phyloP scores from a whole-genome alignment of 2,113 vertebrate species.

The Antidorcas marsupialis region DNA sequence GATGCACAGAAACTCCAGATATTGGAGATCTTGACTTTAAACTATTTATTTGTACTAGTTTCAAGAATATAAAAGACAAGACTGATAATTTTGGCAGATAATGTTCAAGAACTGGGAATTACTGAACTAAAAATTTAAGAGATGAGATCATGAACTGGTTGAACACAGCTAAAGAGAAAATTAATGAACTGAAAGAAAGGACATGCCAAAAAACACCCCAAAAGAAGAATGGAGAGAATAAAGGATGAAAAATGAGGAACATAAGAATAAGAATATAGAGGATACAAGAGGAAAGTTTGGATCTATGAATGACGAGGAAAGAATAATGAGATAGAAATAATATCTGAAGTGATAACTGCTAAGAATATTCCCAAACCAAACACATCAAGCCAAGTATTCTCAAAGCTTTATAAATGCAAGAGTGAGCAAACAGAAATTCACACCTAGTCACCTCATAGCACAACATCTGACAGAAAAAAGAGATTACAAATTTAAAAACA shows the following conservation, averaged over 20 bases:
- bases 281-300: not conserved
- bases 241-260: not conserved
- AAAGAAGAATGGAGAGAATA: not conserved
- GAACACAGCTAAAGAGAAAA: not conserved
- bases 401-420: not conserved
- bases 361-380: not conserved
- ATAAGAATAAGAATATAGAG: conserved; percentile 32
- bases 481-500: not conserved
- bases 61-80: not conserved
- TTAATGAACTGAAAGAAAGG: not conserved
- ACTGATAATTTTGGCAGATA: not conserved
- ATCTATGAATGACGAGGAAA: not conserved
- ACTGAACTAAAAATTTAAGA: not conserved
- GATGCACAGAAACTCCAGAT: not conserved
- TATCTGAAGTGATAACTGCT: not conserved
- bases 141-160: not conserved
- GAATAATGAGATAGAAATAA: not conserved
- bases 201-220: not conserved
- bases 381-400: not conserved
- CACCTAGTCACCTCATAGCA: not conserved
- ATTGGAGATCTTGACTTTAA: not conserved
- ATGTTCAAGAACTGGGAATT: not conserved
- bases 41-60: not conserved
- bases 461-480: not conserved
- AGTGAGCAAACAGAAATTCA: not conserved